phyloP scores from a whole-genome alignment of 2,888 invertebrate genomes.

The Tipula vernalis region DNA sequence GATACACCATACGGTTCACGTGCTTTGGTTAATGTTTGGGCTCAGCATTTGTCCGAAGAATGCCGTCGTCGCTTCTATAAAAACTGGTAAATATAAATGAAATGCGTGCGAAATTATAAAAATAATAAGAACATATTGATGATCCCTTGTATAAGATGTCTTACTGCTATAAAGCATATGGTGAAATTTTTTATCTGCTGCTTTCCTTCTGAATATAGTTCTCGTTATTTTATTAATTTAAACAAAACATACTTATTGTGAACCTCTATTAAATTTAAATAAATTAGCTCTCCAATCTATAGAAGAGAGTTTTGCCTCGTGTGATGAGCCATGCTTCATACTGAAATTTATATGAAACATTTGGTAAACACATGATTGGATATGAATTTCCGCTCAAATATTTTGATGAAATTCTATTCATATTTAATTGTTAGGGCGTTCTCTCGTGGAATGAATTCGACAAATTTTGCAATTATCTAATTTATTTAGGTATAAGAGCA shows the following conservation, averaged over 20 bases:
- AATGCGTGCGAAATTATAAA: background rate
- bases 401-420: constrained; percentile 50
- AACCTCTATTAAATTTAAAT: background rate
- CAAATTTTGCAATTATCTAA: background rate
- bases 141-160: constrained; percentile 12
- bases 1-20: constrained; percentile 96
- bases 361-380: constrained; percentile 32
- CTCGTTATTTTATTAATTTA: background rate
- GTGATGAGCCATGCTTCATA: constrained; percentile 30
- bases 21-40: constrained; percentile 92
- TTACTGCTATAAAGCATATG: background rate
- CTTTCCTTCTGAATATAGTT: constrained; percentile 30
- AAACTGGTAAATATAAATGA: constrained; percentile 71
- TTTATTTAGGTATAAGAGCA: constrained; percentile 84
- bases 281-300: constrained; percentile 49
- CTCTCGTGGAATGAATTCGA: background rate
- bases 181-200: constrained; percentile 30
- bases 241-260: background rate
- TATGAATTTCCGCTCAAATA: constrained; percentile 49
- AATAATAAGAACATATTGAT: constrained; percentile 6
- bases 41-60: constrained; percentile 97
- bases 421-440: constrained; percentile 29
- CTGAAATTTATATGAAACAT: constrained; percentile 10
- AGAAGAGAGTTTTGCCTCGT: constrained; percentile 48
- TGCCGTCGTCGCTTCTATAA: constrained; percentile 98